phyloP scores from a whole-genome alignment of 35 echinoderm and acorn worm species.

The Patiria miniata region DNA sequence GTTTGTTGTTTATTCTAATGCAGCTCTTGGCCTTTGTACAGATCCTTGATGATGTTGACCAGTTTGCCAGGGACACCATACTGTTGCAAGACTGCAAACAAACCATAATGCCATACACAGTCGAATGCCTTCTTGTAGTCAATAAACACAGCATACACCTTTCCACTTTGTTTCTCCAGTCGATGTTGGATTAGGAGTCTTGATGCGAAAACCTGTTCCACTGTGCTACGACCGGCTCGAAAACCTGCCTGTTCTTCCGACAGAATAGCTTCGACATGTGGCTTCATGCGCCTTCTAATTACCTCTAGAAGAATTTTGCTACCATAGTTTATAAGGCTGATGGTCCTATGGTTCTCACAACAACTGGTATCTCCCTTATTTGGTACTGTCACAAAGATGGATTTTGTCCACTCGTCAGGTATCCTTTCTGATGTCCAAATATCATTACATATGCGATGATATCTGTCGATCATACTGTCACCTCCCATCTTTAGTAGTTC shows the following conservation, averaged over 20 bases:
- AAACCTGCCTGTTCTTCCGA: not conserved
- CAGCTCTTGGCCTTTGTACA: not conserved
- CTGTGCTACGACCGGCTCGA: not conserved
- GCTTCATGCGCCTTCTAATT: not conserved
- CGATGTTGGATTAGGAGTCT: too few species aligned
- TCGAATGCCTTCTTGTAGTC: not conserved
- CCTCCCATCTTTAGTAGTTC: constrained; percentile 27
- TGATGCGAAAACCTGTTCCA: not conserved
- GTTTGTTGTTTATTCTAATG: not conserved
- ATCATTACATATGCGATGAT: not conserved
- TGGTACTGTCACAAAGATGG: not conserved
- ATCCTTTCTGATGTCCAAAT: constrained; percentile 7
- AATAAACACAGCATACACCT: not conserved
- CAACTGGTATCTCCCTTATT: not conserved
- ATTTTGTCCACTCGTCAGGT: not conserved
- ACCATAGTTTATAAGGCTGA: not conserved
- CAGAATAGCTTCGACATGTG: not conserved
- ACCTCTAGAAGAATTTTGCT: not conserved
- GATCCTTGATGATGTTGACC: not conserved
- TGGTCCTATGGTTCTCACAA: not conserved
- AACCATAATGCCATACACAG: not conserved
- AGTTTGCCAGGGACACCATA: not conserved
- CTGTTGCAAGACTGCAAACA: not conserved
- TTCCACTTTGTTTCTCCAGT: not conserved
- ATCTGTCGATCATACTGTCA: constrained; percentile 14